phyloP scores from a whole-genome alignment of 2,113 vertebrate species.

The Gavialis gangeticus region DNA sequence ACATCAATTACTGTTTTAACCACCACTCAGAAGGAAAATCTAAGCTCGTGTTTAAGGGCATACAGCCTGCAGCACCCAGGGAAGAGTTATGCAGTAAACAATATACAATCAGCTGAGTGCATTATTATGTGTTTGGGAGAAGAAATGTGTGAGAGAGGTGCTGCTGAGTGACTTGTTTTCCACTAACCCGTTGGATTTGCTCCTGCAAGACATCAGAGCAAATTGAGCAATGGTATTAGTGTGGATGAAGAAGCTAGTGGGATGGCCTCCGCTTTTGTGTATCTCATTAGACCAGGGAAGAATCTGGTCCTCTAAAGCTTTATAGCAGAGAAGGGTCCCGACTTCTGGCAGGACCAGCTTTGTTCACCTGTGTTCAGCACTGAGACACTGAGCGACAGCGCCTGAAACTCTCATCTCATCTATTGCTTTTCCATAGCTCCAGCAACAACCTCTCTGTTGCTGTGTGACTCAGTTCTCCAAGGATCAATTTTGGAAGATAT shows the following conservation, averaged over 20 bases:
- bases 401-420: not conserved
- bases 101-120: not conserved
- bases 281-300: not conserved
- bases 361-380: not conserved
- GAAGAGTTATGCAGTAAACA: not conserved
- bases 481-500: not conserved
- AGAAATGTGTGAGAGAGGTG: not conserved
- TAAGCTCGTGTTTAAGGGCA: not conserved
- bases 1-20: not conserved
- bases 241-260: not conserved
- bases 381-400: not conserved
- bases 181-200: not conserved
- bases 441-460: constrained; percentile 1
- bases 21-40: not conserved
- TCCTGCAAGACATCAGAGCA: not conserved
- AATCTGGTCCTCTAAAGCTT: not conserved
- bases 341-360: not conserved
- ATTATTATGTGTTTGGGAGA: not conserved
- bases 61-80: not conserved
- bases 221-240: not conserved
- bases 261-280: not conserved
- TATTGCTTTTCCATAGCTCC: constrained; percentile 27
- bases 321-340: not conserved
- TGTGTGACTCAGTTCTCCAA: not conserved
- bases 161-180: not conserved